A percentile compares a stretch with the other conserved stretches of the same genome.
Evolutionary conservation across 1,140 invertebrate genomes (phyloP).

Genomic region (Zaprionus taronus): DNA sequence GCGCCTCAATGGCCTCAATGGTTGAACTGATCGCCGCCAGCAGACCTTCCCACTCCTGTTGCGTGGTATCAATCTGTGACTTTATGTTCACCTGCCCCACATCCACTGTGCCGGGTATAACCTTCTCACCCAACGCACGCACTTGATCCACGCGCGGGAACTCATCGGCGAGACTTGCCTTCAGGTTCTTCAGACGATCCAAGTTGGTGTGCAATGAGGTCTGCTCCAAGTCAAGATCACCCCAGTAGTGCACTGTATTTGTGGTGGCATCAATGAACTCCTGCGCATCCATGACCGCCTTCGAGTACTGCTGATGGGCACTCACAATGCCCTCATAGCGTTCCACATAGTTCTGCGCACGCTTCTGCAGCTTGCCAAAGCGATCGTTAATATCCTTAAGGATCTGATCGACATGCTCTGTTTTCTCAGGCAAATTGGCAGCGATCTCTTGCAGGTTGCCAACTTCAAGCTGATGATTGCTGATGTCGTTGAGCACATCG

Average conservation of each 20-base stretch:
- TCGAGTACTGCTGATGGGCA: conserved; percentile 96
- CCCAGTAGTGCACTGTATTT: conserved; percentile 93
- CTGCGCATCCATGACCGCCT: conserved; percentile 93
- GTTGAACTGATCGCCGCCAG: conserved; percentile 90
- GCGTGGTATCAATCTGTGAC: conserved; percentile 93
- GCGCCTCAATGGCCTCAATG: conserved; percentile 91
- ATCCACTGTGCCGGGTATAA: conserved; percentile 94
- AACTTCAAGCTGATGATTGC: conserved; percentile 94
- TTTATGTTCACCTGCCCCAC: conserved; percentile 94
- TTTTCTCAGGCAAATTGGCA: conserved; percentile 90
- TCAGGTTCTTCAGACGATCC: conserved; percentile 94
- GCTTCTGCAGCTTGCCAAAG: conserved; percentile 88
- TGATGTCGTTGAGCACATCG: conserved; percentile 93
- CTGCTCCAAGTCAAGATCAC: conserved; percentile 93
- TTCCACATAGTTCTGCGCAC: conserved; percentile 90
- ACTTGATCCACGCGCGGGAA: conserved; percentile 93
- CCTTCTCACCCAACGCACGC: conserved; percentile 92
- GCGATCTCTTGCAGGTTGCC: conserved; percentile 92
- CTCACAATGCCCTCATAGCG: conserved; percentile 95
- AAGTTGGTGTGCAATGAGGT: conserved; percentile 95
- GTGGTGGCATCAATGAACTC: conserved; percentile 96
- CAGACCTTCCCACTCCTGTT: conserved; percentile 95
- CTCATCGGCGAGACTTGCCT: conserved; percentile 92
- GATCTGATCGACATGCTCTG: conserved; percentile 87
- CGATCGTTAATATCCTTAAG: conserved; percentile 87